Evolutionary conservation across 2,888 invertebrate species (phyloP).

Genomic region (Caenorhabditis imperialis): DNA sequence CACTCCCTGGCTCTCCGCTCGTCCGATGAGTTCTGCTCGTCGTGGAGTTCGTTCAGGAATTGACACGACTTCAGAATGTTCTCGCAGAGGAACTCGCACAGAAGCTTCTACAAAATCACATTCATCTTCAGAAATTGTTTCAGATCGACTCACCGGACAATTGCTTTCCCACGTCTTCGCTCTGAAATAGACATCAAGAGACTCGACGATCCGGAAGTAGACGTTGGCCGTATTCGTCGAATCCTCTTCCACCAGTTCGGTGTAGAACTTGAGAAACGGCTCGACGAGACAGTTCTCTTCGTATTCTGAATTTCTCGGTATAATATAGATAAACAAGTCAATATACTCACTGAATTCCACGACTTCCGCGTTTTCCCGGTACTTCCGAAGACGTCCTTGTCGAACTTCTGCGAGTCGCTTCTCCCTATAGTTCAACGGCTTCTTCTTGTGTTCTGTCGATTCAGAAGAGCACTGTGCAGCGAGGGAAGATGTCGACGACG

Average conservation of each 20-base stretch:
- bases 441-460: slow-evolving; percentile 14
- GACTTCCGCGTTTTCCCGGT: slow-evolving; percentile 33
- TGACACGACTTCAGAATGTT: slow-evolving; percentile 35
- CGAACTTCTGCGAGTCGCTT: slow-evolving; percentile 36
- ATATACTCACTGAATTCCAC: slow-evolving; percentile 46
- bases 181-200: slow-evolving; percentile 48
- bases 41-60: slow-evolving; percentile 41
- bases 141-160: slow-evolving; percentile 25
- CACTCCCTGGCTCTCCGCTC: slow-evolving; percentile 35
- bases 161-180: slow-evolving; percentile 53
- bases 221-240: slow-evolving; percentile 3
- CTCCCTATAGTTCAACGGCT: slow-evolving; percentile 38
- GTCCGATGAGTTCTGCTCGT: slow-evolving; percentile 17
- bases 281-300: slow-evolving; percentile 35
- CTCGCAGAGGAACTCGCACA: slow-evolving; percentile 30
- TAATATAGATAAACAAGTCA: too few species aligned
- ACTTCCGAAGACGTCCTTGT: slow-evolving; percentile 32
- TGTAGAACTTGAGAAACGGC: slow-evolving; percentile 17
- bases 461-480: slow-evolving; percentile 6
- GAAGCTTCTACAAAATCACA: slow-evolving; percentile 28
- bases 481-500: slow-evolving; percentile 25
- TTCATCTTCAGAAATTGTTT: background rate
- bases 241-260: slow-evolving; percentile 29
- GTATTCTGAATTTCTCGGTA: too few species aligned
- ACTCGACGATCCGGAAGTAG: slow-evolving; percentile 41